Evolutionary conservation across 1,140 invertebrate species (phyloP), one percentile per base, ranked within the genome.

Genomic region (Drosophila novamexicana): DNA sequence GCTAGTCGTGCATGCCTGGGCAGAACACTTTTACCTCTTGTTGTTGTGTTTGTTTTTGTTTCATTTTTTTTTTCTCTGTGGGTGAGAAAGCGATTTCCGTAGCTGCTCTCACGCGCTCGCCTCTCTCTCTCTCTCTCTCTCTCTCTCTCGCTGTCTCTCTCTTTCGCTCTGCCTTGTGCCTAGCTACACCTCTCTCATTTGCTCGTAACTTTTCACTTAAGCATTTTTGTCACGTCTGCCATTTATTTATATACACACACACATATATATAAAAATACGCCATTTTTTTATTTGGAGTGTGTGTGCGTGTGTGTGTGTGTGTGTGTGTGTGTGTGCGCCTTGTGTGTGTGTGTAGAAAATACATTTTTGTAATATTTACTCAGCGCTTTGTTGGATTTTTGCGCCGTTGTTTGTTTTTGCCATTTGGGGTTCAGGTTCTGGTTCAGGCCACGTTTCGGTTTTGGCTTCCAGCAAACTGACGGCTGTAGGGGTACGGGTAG

Each of bases 301-400:
- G 81, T 78, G 40, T 47, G 18, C 45, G 62, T 57, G 37, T 75
- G 81, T 78, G 40, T 59, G 18, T 52, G 61, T 57, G 37, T 62
- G 14, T 14, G 18, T 62, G 14, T 14, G 18, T 78, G 40, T 47
- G 18, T 52, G 62, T 57, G 37, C 14, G 14, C 14, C 14, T 14
- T 75, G 81, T 78, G 40, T 59, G 18, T 52, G 67, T 65, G 53
- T 57, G 61, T 71, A 36, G 47, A 47, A 49, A 89, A 89, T 88
- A 88, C 77, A 89, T 85, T 88, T 88, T 88, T 89, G 80, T 88
- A 89, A 88, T 88, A 88, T 89, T 89, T 88, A 84, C 84, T 84
- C 84, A 77, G 73, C 81, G 74, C 77, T 74, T 75, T 78, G 81
- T 78, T 84, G 74, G 74, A 68, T 85, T 72, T 57, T 59, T 68